Evolutionary conservation across 2,888 invertebrate genomes (phyloP).

Genomic region (Perizoma affinitatum): DNA sequence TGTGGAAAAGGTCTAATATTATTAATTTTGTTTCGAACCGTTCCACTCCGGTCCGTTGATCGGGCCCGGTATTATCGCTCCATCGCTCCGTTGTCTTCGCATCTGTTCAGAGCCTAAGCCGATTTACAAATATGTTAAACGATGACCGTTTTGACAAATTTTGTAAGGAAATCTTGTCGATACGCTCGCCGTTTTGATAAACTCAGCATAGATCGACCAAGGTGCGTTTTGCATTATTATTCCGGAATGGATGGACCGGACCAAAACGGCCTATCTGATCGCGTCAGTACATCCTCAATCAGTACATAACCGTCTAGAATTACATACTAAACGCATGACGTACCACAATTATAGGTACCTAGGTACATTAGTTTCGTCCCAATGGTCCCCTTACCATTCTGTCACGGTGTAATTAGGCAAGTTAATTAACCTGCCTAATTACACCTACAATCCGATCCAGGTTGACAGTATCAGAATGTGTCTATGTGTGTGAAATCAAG

Average conservation of each 20-base stretch:
- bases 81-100: no score
- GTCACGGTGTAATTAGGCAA: conserved; percentile 58
- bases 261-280: no score
- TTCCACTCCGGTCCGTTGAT: no score
- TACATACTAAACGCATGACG: conserved; percentile 9
- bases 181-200: not conserved
- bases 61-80: no score
- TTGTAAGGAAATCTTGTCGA: no score
- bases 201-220: not conserved
- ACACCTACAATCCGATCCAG: conserved; percentile 34
- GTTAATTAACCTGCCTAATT: conserved; percentile 49
- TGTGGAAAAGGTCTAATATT: no score
- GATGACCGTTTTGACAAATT: no score
- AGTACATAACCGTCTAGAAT: no score
- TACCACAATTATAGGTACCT: conserved; percentile 11
- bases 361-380: conserved; percentile 40
- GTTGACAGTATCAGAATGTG: conserved; percentile 12
- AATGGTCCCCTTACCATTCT: conserved; percentile 42
- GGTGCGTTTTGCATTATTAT: conserved; percentile 1
- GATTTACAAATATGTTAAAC: no score
- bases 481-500: conserved; percentile 2
- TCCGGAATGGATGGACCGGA: not conserved
- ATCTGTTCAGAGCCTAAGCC: no score
- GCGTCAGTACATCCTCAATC: no score
- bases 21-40: no score